These are phyloP conservation scores for Lutjanus argentimaculatus DNA, from an alignment of 2,797 vertebrate genomes.

Conservation along the genomic window DNA sequence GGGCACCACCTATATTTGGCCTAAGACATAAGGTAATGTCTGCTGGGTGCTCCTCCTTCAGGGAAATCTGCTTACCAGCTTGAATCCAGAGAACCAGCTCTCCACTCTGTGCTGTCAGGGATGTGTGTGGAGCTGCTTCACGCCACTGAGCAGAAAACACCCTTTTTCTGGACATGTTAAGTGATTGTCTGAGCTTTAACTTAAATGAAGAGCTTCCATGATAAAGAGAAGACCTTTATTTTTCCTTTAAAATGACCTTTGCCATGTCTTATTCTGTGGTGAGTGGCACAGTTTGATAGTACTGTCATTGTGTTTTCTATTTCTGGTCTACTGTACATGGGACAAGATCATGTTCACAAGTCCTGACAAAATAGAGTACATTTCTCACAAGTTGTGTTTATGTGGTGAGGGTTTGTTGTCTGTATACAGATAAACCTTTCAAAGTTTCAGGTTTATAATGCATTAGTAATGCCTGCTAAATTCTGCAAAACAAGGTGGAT, in stretches of 20 bases:
- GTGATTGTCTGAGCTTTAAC: neutral
- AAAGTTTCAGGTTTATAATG: neutral
- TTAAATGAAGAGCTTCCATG: neutral
- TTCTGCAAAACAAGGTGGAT: neutral
- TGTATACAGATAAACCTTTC: neutral
- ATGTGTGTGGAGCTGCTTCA: neutral
- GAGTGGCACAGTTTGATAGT: neutral
- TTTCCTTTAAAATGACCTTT: neutral
- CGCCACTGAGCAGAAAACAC: neutral
- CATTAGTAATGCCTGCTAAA: neutral
- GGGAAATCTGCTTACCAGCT: conserved; percentile 44
- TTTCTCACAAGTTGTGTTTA: neutral
- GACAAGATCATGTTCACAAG: neutral
- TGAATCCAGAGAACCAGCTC: conserved; percentile 12
- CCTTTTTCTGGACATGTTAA: neutral
- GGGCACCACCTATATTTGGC: conserved; percentile 47
- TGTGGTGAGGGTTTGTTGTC: neutral
- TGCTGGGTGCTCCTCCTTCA: conserved; percentile 24
- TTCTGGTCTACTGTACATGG: neutral
- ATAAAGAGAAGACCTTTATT: neutral
- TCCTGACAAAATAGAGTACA: neutral
- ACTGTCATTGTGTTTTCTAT: neutral
- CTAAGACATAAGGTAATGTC: neutral
- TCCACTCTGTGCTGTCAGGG: neutral
- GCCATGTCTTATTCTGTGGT: neutral